Base-by-base conservation (phyloP, 1,140 invertebrate species). In the Cardiocondyla obscurior region DNA sequence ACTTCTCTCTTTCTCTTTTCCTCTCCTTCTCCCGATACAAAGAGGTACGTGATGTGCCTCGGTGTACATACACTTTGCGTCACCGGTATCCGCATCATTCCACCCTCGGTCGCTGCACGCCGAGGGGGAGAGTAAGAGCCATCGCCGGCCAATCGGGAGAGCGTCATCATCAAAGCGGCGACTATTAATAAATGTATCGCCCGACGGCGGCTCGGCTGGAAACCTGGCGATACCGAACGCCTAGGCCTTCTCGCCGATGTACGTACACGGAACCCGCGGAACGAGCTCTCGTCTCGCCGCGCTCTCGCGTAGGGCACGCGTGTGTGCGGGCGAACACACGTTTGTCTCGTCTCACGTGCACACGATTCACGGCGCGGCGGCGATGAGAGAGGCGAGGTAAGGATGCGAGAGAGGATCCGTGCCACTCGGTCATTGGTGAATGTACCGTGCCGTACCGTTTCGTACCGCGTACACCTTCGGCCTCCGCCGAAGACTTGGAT, bases 391-490 rank as follows among this genome's bases (percentile, higher is more conserved):
- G 79, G 89, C 83, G 89, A 81, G 83, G 86, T 85, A 82, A 86
- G 84, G 87, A 85, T 85, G 85, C 84, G 89, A 77, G 90, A 89
- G 91, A 93, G 90, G 92, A 93, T 93, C 91, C 92, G 93, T 93
- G 93, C 92, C 93, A 93, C 92, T 93, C 93, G 93, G 92, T 93
- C 93, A 93, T 93, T 93, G 93, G 92, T 93, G 93, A 93, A 93
- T 92, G 93, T 93, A 93, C 92, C 90, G 89, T 88, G 85, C 88
- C 84, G 92, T 92, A 91, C 91, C 92, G 88, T 92, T 83, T 89
- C 92, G 92, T 93, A 92, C 91, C 90, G 88, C 85, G 84, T 91
- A 89, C 86, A 89, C 83, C 88, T 87, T 87, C 86, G 86, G 83
- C 84, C 88, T 83, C 55, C 22, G 83, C 84, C 88, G 84, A 67